These are phyloP conservation scores for Himalopsyche japonica DNA, from an alignment of 2,888 invertebrate species.

Conservation along the genomic window DNA sequence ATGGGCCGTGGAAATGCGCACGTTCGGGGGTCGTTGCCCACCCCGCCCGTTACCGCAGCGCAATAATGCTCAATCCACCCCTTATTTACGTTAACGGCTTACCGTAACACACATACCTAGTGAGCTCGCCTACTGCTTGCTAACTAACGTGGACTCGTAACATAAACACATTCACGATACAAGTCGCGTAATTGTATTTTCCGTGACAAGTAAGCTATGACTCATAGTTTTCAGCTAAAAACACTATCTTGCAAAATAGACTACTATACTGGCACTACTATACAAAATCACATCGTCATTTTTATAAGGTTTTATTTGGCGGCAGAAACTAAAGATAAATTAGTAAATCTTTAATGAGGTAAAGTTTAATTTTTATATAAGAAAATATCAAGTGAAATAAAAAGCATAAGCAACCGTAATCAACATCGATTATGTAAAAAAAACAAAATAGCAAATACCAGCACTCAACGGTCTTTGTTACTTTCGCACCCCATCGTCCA, in stretches of 20 bases:
- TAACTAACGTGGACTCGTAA: neutral
- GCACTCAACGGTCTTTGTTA: neutral
- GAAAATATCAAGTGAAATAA: too few species aligned
- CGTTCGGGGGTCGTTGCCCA: neutral
- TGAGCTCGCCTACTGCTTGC: neutral
- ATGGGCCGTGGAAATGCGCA: neutral
- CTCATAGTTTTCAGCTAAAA: neutral
- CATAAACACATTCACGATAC: neutral
- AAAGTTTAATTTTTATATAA: too few species aligned
- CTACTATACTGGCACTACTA: too few species aligned
- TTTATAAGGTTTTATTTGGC: too few species aligned
- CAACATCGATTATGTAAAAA: too few species aligned
- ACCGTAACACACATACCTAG: neutral
- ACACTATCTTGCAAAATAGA: too few species aligned
- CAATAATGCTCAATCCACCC: neutral
- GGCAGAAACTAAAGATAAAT: too few species aligned
- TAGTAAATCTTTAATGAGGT: too few species aligned
- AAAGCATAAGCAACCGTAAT: too few species aligned
- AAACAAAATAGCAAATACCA: too few species aligned
- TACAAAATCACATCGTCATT: too few species aligned
- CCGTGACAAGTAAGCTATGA: neutral
- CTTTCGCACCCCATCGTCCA: neutral
- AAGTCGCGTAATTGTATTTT: neutral
- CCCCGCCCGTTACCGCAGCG: neutral
- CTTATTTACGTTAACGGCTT: constrained; percentile 2